Evolutionary conservation across 2,888 invertebrate species (phyloP).

Genomic region (Nemapogon koenigi): DNA sequence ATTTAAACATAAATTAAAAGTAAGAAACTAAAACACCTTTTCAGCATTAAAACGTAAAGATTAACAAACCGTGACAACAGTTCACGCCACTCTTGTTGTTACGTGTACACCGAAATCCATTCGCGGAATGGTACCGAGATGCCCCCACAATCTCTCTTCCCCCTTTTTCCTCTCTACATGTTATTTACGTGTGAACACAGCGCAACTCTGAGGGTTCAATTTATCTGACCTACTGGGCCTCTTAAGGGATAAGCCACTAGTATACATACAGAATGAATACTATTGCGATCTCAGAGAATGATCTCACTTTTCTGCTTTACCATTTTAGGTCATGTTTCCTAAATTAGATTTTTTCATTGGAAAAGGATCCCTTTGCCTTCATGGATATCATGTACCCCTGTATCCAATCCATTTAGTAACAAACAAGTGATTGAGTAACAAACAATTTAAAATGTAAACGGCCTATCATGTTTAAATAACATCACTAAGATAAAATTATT

Average conservation of each 20-base stretch:
- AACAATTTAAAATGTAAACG: too few species aligned
- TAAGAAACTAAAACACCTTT: conserved; percentile 4
- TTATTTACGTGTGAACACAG: conserved; percentile 65
- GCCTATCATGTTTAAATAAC: too few species aligned
- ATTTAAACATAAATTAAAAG: too few species aligned
- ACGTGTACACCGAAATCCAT: conserved; percentile 52
- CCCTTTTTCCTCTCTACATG: conserved; percentile 34
- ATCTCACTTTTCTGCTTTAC: too few species aligned
- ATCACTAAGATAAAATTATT: too few species aligned
- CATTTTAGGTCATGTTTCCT: too few species aligned
- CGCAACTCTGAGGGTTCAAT: conserved; percentile 55
- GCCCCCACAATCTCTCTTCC: conserved; percentile 7
- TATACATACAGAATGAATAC: conserved; percentile 39
- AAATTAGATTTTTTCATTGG: too few species aligned
- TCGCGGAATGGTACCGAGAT: conserved; percentile 17
- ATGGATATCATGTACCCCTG: too few species aligned
- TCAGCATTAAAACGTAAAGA: conserved; percentile 30
- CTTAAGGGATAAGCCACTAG: conserved; percentile 36
- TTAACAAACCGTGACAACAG: conserved; percentile 55
- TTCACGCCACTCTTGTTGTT: conserved; percentile 45
- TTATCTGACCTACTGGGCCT: conserved; percentile 64
- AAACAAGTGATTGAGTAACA: too few species aligned
- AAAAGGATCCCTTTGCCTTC: too few species aligned
- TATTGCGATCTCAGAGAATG: background rate
- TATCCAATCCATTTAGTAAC: too few species aligned